These are phyloP conservation scores for Ruditapes philippinarum DNA, from an alignment of 1,140 invertebrate genomes.

Conservation along the genomic window DNA sequence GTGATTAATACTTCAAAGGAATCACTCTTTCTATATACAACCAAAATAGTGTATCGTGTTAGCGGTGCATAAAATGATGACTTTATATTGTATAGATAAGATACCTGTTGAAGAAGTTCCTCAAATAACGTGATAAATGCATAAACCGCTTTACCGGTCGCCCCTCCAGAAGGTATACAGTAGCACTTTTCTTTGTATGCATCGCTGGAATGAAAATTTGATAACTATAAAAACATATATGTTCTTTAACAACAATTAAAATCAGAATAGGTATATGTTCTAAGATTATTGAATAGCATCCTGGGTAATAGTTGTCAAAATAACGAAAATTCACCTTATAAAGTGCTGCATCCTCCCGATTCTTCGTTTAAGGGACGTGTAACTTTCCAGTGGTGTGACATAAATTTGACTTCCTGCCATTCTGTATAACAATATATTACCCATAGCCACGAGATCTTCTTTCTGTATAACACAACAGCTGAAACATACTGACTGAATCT, in stretches of 20 bases:
- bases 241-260: no score
- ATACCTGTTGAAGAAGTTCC: conserved; percentile 46
- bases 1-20: no score
- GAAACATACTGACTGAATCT: no score
- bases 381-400: not conserved
- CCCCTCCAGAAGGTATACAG: conserved; percentile 44
- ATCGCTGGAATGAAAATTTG: conserved; percentile 24
- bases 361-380: conserved; percentile 24
- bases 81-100: no score
- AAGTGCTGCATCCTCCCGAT: conserved; percentile 28
- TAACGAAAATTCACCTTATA: conserved; percentile 56
- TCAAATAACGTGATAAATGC: conserved; percentile 41
- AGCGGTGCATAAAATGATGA: no score
- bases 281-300: no score
- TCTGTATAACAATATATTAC: conserved; percentile 47
- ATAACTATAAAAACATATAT: no score
- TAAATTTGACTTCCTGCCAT: conserved; percentile 57
- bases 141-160: not conserved
- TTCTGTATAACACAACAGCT: no score
- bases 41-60: no score
- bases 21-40: no score
- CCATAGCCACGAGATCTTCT: conserved; percentile 14
- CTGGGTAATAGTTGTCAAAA: no score
- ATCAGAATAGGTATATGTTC: no score
- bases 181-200: conserved; percentile 40